Evolutionary conservation across 2,797 vertebrate genomes (phyloP).

Genomic region (Pogoniulus pusillus): DNA sequence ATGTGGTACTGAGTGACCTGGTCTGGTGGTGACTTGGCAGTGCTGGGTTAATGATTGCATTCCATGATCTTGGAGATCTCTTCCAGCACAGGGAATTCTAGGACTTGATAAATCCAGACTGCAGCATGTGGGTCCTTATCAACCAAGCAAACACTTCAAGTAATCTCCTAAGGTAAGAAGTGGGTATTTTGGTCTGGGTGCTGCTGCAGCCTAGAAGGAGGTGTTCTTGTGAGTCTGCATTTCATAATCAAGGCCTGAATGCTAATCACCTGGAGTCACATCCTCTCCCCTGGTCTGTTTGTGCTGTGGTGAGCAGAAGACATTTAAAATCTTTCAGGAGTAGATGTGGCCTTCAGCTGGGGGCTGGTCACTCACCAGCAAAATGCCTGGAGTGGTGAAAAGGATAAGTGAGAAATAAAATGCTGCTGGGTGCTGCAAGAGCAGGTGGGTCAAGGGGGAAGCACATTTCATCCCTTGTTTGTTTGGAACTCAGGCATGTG

Average conservation of each 20-base stretch:
- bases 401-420: neutral
- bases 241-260: too few species aligned
- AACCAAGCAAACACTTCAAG: neutral
- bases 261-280: neutral
- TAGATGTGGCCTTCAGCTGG: neutral
- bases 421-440: neutral
- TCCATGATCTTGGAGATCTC: too few species aligned
- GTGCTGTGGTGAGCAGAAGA: neutral
- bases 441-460: neutral
- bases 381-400: accelerated
- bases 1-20: too few species aligned
- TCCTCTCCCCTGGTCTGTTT: neutral
- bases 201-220: neutral
- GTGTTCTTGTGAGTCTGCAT: too few species aligned
- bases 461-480: neutral
- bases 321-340: neutral
- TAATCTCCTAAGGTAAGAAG: neutral
- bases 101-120: too few species aligned
- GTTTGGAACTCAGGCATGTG: neutral
- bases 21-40: too few species aligned
- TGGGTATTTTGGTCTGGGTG: neutral
- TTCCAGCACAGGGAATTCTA: too few species aligned
- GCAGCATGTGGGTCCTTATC: neutral
- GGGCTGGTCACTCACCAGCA: too few species aligned
- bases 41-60: too few species aligned